Evolutionary conservation across 2,113 vertebrate genomes (phyloP).

Genomic region (Ageneiosus marmoratus): DNA sequence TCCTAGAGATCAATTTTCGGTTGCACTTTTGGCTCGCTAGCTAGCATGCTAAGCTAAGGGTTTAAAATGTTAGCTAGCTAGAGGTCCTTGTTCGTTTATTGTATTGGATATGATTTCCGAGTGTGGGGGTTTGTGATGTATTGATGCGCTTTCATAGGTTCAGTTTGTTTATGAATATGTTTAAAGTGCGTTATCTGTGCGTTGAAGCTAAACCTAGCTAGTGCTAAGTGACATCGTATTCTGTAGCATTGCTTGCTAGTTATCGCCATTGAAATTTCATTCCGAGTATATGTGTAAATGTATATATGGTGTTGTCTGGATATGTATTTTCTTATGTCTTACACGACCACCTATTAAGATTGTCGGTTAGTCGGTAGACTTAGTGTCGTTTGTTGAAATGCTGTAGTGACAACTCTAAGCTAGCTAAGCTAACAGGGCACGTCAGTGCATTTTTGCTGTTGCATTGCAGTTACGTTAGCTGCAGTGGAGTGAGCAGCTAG

Average conservation of each 20-base stretch:
- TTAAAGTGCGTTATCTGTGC: background rate
- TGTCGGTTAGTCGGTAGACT: background rate
- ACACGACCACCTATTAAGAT: background rate
- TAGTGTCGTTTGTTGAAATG: constrained; percentile 16
- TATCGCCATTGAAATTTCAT: background rate
- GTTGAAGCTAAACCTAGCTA: background rate
- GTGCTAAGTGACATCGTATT: constrained; percentile 19
- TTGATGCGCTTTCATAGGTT: no score
- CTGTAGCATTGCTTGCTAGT: constrained; percentile 19
- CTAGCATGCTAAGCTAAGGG: constrained; percentile 36
- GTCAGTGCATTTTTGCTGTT: constrained; percentile 50
- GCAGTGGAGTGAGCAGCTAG: constrained; percentile 34
- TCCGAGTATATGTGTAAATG: background rate
- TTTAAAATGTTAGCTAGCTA: constrained; percentile 19
- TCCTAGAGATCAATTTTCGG: constrained; percentile 36
- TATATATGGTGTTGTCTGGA: background rate
- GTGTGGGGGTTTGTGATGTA: background rate
- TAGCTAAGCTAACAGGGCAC: constrained; percentile 23
- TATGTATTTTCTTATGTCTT: background rate
- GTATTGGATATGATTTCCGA: background rate
- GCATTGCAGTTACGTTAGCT: constrained; percentile 40
- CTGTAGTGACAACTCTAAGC: background rate
- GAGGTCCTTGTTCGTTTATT: background rate
- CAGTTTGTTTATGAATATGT: background rate
- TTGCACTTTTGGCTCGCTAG: constrained; percentile 32